Evolutionary conservation across 2,113 vertebrate genomes (phyloP).

Genomic region (Pogona vitticeps): DNA sequence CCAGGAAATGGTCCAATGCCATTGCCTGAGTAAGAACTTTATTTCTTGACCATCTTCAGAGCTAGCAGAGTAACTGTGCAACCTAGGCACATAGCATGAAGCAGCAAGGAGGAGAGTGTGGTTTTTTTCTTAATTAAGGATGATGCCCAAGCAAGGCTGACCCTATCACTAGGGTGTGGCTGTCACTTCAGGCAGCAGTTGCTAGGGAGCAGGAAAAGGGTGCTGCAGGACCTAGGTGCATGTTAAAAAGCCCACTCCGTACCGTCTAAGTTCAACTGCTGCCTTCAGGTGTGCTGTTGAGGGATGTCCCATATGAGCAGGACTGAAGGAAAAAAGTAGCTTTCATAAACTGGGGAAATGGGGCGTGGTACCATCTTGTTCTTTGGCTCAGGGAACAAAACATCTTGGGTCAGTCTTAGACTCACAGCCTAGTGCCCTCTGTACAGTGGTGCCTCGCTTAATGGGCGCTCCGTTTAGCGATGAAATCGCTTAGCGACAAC

Average conservation of each 20-base stretch:
- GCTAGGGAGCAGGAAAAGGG: no score
- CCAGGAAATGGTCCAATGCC: not conserved
- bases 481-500: no score
- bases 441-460: no score
- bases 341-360: not conserved
- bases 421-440: no score
- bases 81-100: not conserved
- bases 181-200: no score
- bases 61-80: not conserved
- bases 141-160: not conserved
- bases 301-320: not conserved
- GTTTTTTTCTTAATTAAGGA: not conserved
- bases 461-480: no score
- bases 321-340: not conserved
- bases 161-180: not conserved
- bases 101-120: not conserved
- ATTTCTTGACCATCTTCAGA: not conserved
- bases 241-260: not conserved
- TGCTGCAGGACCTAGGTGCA: no score
- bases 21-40: not conserved
- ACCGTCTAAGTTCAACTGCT: not conserved
- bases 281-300: no score
- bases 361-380: no score
- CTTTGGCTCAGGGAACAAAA: no score
- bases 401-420: no score